A percentile compares a stretch with the other conserved stretches of the same genome.
Conservation (phyloP, 1,140 invertebrate species). For the Prorops nasuta region DNA sequence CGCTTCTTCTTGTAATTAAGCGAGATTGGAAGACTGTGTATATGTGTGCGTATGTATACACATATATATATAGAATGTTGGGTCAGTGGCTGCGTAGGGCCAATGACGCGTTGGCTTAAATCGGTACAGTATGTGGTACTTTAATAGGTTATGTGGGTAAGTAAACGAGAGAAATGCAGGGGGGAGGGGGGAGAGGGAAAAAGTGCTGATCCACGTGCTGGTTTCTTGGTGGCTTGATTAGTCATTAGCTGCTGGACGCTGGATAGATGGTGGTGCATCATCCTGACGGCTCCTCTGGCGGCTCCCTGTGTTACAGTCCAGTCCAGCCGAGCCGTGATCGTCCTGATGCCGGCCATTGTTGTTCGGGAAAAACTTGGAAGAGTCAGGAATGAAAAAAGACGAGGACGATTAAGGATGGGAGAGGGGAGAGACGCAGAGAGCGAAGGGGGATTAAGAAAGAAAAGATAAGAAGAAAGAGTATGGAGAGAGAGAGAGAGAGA, state of each 20-base stretch:
- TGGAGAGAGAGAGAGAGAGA: slow-evolving; percentile 21
- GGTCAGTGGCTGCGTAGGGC: too few relatives aligned
- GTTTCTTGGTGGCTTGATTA: too few relatives aligned
- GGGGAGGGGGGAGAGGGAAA: slow-evolving; percentile 16
- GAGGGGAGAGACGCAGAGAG: slow-evolving; percentile 16
- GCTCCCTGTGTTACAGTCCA: slow-evolving; percentile 40
- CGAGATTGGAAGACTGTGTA: too few relatives aligned
- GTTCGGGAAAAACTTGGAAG: slow-evolving; percentile 40
- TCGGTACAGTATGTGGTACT: too few relatives aligned
- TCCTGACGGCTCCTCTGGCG: slow-evolving; percentile 24
- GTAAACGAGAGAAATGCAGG: neutral
- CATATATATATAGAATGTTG: too few relatives aligned
- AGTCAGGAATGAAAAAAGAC: slow-evolving; percentile 20
- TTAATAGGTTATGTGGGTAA: too few relatives aligned
- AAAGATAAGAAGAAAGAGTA: slow-evolving; percentile 17
- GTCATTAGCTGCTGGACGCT: slow-evolving; percentile 40
- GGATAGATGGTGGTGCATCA: slow-evolving; percentile 40
- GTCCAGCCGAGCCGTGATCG: slow-evolving; percentile 8
- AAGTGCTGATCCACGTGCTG: slow-evolving; percentile 31
- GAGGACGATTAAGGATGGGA: slow-evolving; percentile 22
- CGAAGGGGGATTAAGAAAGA: slow-evolving; percentile 15
- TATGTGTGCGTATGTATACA: too few relatives aligned
- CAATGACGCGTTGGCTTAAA: too few relatives aligned
- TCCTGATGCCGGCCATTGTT: slow-evolving; percentile 31
- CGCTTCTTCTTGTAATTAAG: too few relatives aligned